phyloP scores from a whole-genome alignment of 2,888 invertebrate species.

The Drosophila peninsularis region DNA sequence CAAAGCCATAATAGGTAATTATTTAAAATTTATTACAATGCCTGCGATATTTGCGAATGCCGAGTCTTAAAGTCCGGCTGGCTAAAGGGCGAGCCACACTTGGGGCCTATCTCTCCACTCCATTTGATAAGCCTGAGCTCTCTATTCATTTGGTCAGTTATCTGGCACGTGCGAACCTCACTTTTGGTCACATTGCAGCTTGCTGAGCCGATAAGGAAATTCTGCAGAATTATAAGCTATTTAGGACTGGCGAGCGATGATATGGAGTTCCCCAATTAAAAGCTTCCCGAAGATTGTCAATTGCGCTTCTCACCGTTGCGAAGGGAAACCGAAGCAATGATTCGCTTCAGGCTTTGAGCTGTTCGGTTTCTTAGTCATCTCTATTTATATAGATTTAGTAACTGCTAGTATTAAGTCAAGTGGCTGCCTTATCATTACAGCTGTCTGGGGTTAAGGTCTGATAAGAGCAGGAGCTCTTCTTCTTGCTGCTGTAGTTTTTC shows the following conservation, averaged over 20 bases:
- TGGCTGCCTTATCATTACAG: background rate
- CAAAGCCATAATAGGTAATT: constrained; percentile 83
- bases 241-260: constrained; percentile 11
- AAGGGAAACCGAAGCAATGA: background rate
- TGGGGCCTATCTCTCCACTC: background rate
- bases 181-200: constrained; percentile 7
- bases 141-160: background rate
- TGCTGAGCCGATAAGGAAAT: constrained; percentile 22
- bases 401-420: background rate
- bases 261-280: constrained; percentile 1
- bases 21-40: constrained; percentile 84
- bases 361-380: background rate
- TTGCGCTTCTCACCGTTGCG: background rate
- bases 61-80: constrained; percentile 21
- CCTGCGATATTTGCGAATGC: constrained; percentile 31
- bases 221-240: constrained; percentile 43
- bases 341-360: background rate
- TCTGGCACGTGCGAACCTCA: constrained; percentile 23
- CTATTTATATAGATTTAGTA: background rate
- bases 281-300: constrained; percentile 1
- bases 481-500: background rate
- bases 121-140: background rate
- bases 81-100: constrained; percentile 31
- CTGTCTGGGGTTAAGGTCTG: constrained; percentile 14
- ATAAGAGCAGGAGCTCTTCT: constrained; percentile 32